Conservation (phyloP, 2,113 vertebrate genomes). For the Hoplias malabaricus region DNA sequence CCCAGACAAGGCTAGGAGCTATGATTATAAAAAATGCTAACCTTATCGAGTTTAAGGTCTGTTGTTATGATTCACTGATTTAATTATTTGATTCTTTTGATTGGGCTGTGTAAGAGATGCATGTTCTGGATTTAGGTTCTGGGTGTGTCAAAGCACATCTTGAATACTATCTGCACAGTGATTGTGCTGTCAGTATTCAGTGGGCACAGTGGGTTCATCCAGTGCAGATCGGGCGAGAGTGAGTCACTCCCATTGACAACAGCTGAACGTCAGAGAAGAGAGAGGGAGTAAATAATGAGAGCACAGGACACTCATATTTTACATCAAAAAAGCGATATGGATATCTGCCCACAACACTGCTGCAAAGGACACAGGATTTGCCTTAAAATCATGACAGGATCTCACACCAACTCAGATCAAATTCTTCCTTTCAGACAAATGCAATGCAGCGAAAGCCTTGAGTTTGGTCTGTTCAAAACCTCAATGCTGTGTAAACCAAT, state of each 20-base stretch:
- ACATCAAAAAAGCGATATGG: constrained; percentile 56
- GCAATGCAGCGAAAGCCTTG: background rate
- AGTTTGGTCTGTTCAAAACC: background rate
- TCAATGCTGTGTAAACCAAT: background rate
- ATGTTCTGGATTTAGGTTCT: background rate
- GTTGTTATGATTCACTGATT: background rate
- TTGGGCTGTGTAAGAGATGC: background rate
- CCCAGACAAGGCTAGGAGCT: background rate
- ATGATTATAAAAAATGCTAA: background rate
- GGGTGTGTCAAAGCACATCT: constrained; percentile 29
- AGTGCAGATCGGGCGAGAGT: constrained; percentile 23
- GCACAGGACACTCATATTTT: constrained; percentile 66
- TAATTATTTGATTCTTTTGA: background rate
- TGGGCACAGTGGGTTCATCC: constrained; percentile 39
- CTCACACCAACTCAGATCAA: background rate
- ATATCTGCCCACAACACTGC: constrained; percentile 1
- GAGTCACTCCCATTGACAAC: constrained; percentile 37
- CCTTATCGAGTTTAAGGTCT: background rate
- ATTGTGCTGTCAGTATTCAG: constrained; percentile 45
- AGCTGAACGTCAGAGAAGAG: constrained; percentile 27
- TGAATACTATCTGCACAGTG: constrained; percentile 51
- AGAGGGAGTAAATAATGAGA: background rate
- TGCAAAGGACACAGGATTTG: background rate
- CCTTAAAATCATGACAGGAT: background rate
- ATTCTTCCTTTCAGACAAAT: background rate